Evolutionary conservation across 2,113 vertebrate genomes (phyloP).

Genomic region (Mesitornis unicolor): DNA sequence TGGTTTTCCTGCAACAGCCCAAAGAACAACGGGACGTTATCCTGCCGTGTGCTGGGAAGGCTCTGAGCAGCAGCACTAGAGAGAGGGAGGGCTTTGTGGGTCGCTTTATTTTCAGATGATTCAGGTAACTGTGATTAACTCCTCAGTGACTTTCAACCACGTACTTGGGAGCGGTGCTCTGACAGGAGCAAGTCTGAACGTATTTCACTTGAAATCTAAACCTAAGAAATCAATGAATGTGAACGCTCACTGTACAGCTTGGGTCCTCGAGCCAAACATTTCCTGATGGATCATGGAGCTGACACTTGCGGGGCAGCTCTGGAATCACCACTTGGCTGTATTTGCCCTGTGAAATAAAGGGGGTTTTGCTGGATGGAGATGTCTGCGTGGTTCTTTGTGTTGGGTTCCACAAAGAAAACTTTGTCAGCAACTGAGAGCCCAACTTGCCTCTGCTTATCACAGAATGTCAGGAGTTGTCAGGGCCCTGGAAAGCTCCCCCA

Average conservation of each 20-base stretch:
- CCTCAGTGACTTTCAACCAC: background rate
- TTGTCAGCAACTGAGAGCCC: background rate
- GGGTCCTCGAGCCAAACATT: background rate
- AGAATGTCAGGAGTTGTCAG: no score
- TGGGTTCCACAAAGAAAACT: background rate
- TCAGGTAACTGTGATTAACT: background rate
- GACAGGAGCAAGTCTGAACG: background rate
- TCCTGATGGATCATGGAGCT: background rate
- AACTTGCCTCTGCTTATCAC: background rate
- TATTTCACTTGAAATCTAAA: background rate
- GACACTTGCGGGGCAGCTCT: background rate
- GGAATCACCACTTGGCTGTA: background rate
- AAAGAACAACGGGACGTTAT: rapidly evolving
- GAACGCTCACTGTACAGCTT: background rate
- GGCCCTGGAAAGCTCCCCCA: no score
- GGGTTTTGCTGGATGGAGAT: background rate
- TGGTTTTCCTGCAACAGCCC: background rate
- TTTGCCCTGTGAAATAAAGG: constrained; percentile 20
- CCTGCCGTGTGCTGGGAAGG: background rate
- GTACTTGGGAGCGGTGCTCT: background rate
- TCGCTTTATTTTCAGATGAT: background rate
- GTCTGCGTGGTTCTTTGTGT: background rate
- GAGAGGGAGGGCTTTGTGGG: background rate
- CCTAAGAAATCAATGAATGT: background rate
- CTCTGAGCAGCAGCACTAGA: background rate